phyloP scores from a whole-genome alignment of 2,888 invertebrate genomes.

The Sclerodermus sp. region DNA sequence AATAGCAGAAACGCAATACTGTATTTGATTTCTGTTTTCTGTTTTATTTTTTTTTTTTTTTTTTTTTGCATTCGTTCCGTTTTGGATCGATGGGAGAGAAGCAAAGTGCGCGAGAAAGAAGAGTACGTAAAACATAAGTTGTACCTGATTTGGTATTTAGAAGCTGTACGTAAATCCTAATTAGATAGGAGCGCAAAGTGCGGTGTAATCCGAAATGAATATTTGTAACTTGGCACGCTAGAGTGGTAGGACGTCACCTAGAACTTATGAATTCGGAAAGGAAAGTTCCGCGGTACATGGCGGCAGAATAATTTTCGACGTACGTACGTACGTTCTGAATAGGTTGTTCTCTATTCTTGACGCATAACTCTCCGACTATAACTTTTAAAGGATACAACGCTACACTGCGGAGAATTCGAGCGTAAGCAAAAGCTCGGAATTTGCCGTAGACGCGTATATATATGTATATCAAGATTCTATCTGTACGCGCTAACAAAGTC shows the following conservation, averaged over 20 bases:
- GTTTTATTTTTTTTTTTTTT: too few relatives aligned
- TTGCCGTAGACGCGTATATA: too few relatives aligned
- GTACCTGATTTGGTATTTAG: too few relatives aligned
- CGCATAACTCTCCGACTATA: constrained; percentile 14
- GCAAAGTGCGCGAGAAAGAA: not conserved
- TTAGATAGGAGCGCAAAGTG: too few relatives aligned
- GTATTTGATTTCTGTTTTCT: too few relatives aligned
- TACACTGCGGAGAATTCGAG: not conserved
- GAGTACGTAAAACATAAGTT: not conserved
- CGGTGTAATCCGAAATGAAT: too few relatives aligned
- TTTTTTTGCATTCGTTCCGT: too few relatives aligned
- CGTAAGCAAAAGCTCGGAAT: constrained; percentile 8
- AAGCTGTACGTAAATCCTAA: too few relatives aligned
- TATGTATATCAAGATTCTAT: too few relatives aligned
- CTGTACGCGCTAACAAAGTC: too few relatives aligned
- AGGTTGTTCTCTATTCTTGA: constrained; percentile 7
- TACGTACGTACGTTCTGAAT: constrained; percentile 12
- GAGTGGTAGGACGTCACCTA: not conserved
- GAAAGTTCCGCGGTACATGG: constrained; percentile 8
- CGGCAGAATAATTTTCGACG: constrained; percentile 19
- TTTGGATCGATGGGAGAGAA: not conserved
- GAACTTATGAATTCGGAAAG: constrained; percentile 12
- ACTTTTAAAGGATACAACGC: constrained; percentile 16
- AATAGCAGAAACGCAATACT: too few relatives aligned
- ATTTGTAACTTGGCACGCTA: too few relatives aligned